Conservation (phyloP, 1,140 invertebrate species). For the Pemphigus obesinymphae region DNA sequence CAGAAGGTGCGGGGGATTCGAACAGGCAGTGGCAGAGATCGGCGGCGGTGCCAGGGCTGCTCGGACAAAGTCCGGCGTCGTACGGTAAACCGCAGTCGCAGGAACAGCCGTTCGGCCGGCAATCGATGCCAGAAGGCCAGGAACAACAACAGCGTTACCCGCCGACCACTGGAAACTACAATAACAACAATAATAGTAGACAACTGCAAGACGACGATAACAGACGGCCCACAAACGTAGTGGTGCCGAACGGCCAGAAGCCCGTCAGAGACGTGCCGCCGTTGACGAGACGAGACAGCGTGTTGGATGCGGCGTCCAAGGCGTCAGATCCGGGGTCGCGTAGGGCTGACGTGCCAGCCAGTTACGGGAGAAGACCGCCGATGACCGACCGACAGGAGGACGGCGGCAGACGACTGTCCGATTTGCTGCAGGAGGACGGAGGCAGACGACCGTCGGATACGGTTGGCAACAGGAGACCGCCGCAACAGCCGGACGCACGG, state of each 20-base stretch:
- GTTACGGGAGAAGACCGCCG: not conserved
- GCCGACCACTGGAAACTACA: not conserved
- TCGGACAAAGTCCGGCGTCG: not conserved
- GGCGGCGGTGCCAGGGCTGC: not conserved
- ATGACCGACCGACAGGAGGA: not conserved
- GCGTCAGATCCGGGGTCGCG: too few relatives aligned
- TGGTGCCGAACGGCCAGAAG: not conserved
- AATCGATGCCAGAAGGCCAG: not conserved
- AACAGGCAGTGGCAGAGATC: slow-evolving; percentile 4
- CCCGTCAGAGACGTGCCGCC: not conserved
- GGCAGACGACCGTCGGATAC: not conserved
- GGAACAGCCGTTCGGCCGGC: slow-evolving; percentile 1
- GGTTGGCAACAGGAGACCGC: too few relatives aligned
- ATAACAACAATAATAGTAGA: not conserved
- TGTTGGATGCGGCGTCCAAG: not conserved
- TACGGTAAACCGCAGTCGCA: not conserved
- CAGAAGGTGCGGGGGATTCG: not conserved
- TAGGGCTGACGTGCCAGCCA: not conserved
- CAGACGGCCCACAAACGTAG: not conserved
- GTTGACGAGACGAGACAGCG: not conserved
- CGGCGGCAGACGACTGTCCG: too few relatives aligned
- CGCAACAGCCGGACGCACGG: too few relatives aligned
- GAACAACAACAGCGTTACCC: not conserved
- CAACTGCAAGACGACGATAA: not conserved
- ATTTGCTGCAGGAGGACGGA: too few relatives aligned